Evolutionary conservation across 2,888 invertebrate species (phyloP).

Genomic region (Noctua janthina): DNA sequence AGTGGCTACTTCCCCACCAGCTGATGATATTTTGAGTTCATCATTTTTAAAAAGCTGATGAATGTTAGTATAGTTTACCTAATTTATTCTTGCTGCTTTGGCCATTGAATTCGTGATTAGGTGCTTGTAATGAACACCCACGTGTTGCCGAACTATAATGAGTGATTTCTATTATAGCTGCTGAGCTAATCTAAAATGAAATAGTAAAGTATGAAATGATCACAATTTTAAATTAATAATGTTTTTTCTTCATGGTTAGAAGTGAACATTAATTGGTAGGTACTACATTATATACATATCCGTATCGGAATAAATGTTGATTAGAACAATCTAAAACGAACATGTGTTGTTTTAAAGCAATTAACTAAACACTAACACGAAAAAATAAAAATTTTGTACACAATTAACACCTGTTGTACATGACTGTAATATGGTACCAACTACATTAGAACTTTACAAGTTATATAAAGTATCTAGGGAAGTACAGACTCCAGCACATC

Average conservation of each 20-base stretch:
- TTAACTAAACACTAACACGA: constrained; percentile 4
- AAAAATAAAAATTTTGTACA: constrained; percentile 7
- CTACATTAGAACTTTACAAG: neutral
- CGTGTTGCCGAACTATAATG: no score
- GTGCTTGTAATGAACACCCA: no score
- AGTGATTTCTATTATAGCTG: no score
- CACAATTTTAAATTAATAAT: neutral
- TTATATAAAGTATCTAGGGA: neutral
- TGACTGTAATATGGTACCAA: neutral
- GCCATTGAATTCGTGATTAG: no score
- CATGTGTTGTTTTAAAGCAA: neutral
- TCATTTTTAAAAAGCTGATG: no score
- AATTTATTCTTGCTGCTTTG: no score
- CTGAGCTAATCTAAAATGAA: no score
- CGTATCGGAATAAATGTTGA: neutral
- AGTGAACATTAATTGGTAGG: neutral
- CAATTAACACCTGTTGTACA: neutral
- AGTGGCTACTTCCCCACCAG: no score
- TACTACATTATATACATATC: neutral
- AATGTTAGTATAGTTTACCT: no score
- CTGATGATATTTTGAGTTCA: no score
- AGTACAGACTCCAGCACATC: neutral
- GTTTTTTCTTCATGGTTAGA: neutral
- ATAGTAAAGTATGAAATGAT: neutral
- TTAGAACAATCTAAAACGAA: neutral